Conservation (phyloP, 2,113 vertebrate genomes). For the zebrafish (Danio rerio) region GRCz12tu NC_133199.1:36120501-36121000, state of each 20-base stretch:
- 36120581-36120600: conserved; percentile 21
- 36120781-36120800: no score
- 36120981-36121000: no score
- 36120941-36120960: no score
- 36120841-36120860: not conserved
- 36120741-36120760: not conserved
- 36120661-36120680: conserved; percentile 7
- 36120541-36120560: conserved; percentile 20
- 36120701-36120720: conserved; percentile 13
- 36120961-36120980: no score
- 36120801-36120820: no score
- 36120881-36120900: no score
- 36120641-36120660: conserved; percentile 53
- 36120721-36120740: not conserved
- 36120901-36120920: no score
- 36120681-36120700: no score
- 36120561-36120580: conserved; percentile 35
- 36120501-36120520: conserved; percentile 19
- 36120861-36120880: not conserved
- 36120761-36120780: not conserved
- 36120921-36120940: no score
- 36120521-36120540: conserved; percentile 10
- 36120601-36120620: conserved; percentile 62
- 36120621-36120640: conserved; percentile 69
- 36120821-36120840: no score